Evolutionary conservation across 2,888 invertebrate genomes (phyloP).

Genomic region (Apocheima hispidaria): DNA sequence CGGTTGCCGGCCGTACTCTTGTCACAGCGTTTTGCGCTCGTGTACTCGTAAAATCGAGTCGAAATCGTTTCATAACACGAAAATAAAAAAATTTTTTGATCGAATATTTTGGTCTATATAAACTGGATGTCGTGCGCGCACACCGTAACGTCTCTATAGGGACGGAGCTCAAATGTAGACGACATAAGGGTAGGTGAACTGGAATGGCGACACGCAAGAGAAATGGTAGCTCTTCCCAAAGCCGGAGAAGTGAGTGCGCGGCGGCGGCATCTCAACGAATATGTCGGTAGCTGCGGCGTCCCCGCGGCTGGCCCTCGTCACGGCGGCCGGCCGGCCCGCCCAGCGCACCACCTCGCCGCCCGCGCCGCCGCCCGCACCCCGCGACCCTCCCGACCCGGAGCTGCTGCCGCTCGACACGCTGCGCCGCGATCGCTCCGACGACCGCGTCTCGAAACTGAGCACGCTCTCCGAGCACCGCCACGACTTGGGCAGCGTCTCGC

Average conservation of each 20-base stretch:
- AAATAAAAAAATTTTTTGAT: slow-evolving; percentile 32
- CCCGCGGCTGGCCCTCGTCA: slow-evolving; percentile 84
- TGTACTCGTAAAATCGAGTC: slow-evolving; percentile 29
- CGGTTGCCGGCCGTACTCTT: slow-evolving; percentile 24
- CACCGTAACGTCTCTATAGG: slow-evolving; percentile 13
- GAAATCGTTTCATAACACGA: slow-evolving; percentile 39
- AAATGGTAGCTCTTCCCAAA: slow-evolving; percentile 84
- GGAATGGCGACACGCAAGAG: slow-evolving; percentile 84
- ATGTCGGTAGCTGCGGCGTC: slow-evolving; percentile 79
- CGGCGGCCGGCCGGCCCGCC: slow-evolving; percentile 81
- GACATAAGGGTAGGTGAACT: slow-evolving; percentile 81
- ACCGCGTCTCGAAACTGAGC: slow-evolving; percentile 65
- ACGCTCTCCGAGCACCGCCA: slow-evolving; percentile 81
- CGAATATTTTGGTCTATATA: slow-evolving; percentile 21
- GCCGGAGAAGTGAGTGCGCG: slow-evolving; percentile 81
- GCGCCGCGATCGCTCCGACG: slow-evolving; percentile 65
- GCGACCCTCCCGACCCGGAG: slow-evolving; percentile 48
- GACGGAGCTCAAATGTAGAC: slow-evolving; percentile 73
- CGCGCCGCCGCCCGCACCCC: slow-evolving; percentile 53
- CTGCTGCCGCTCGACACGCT: slow-evolving; percentile 65
- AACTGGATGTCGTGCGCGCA: slow-evolving; percentile 13
- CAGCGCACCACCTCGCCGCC: slow-evolving; percentile 77
- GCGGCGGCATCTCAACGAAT: slow-evolving; percentile 79
- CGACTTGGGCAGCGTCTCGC: slow-evolving; percentile 76
- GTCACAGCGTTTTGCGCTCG: slow-evolving; percentile 36